Percentiles rank a stretch among this genome's conserved stretches.
These are phyloP conservation scores for Tetraodon nigroviridis DNA, from an alignment of 2,113 vertebrate genomes.

Conservation along the genomic window DNA sequence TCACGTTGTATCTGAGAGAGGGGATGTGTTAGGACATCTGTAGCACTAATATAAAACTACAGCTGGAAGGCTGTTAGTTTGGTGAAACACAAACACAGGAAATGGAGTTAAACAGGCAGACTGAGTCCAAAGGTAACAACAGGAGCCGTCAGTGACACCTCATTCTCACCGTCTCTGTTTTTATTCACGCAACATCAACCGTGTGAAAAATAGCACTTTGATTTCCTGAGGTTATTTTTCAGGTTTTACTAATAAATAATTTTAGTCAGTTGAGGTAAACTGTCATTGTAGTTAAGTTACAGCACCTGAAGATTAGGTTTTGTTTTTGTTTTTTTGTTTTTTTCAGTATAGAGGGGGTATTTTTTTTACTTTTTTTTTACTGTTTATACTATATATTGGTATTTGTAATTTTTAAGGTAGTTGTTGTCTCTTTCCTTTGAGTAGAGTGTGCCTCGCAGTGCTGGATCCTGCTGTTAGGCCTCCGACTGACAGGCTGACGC, in stretches of 20 bases:
- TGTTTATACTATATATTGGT: no score
- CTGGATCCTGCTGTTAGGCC: slow-evolving; percentile 9
- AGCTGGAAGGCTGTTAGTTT: neutral
- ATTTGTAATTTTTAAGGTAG: no score
- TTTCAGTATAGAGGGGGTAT: no score
- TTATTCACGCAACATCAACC: neutral
- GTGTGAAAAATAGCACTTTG: neutral
- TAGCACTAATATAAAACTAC: neutral
- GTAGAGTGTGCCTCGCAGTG: slow-evolving; percentile 1
- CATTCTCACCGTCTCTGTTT: neutral
- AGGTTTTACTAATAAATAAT: neutral
- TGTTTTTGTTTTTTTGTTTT: neutral
- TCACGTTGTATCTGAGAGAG: neutral
- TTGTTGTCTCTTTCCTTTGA: neutral
- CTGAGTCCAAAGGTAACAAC: neutral
- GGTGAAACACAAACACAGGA: neutral
- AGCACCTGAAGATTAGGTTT: no score
- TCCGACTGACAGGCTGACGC: slow-evolving; percentile 21
- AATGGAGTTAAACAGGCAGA: neutral
- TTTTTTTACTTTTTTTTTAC: no score
- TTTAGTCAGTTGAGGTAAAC: no score
- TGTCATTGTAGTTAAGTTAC: no score
- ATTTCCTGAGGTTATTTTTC: slow-evolving; percentile 5
- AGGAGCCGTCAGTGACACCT: neutral
- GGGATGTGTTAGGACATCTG: neutral